phyloP scores from a whole-genome alignment of 2,113 vertebrate genomes.

The Nicator chloris region DNA sequence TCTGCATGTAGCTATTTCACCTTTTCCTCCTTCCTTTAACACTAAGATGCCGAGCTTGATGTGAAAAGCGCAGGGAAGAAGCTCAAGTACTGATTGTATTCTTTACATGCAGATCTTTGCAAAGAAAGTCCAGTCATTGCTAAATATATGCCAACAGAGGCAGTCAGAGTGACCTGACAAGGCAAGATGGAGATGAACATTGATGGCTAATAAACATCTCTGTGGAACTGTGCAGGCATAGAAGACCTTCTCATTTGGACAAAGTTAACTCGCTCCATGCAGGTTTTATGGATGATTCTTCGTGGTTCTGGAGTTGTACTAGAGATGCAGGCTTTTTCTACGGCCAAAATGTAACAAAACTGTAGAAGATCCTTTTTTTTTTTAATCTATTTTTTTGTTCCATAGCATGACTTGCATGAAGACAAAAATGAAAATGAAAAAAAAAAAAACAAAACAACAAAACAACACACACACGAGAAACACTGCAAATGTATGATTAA shows the following conservation, averaged over 20 bases:
- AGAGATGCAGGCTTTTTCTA: slow-evolving; percentile 83
- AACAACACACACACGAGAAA: slow-evolving; percentile 44
- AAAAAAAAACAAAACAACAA: neutral
- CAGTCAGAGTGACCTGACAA: slow-evolving; percentile 89
- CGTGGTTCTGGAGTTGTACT: slow-evolving; percentile 73
- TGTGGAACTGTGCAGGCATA: slow-evolving; percentile 79
- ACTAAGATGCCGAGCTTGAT: slow-evolving; percentile 75
- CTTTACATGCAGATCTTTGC: slow-evolving; percentile 93
- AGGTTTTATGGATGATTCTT: slow-evolving; percentile 80
- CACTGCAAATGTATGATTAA: slow-evolving; percentile 81
- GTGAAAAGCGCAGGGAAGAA: slow-evolving; percentile 78
- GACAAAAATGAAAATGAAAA: slow-evolving; percentile 70
- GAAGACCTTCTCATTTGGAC: slow-evolving; percentile 81
- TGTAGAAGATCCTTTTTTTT: slow-evolving; percentile 78
- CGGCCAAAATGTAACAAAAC: slow-evolving; percentile 80
- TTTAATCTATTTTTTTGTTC: slow-evolving; percentile 78
- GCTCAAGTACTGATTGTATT: slow-evolving; percentile 90
- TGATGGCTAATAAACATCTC: slow-evolving; percentile 81
- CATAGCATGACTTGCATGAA: slow-evolving; percentile 95
- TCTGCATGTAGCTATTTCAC: slow-evolving; percentile 82
- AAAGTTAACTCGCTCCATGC: slow-evolving; percentile 79
- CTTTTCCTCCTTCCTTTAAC: slow-evolving; percentile 75
- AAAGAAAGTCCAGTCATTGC: slow-evolving; percentile 92
- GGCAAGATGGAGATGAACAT: slow-evolving; percentile 79
- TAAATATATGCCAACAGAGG: slow-evolving; percentile 92